Conservation (phyloP, 2,113 vertebrate genomes). For the Theristicus caerulescens region DNA sequence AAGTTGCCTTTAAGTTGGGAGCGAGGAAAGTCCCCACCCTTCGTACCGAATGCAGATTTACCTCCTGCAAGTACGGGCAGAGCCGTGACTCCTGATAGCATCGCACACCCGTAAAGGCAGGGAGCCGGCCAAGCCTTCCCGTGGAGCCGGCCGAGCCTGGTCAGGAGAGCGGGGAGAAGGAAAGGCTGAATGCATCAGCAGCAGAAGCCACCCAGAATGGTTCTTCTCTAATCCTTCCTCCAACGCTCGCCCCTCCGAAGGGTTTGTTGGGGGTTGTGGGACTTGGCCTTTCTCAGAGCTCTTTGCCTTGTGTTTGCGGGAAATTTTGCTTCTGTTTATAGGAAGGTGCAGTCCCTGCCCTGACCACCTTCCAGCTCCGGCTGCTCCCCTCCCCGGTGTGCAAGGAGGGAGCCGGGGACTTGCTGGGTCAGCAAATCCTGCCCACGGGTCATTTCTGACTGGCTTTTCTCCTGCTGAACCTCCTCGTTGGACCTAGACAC, state of each 20-base stretch:
- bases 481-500: neutral
- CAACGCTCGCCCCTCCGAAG: neutral
- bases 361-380: neutral
- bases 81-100: neutral
- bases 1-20: neutral
- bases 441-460: neutral
- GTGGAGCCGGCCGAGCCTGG: neutral
- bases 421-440: neutral
- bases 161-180: neutral
- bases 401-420: neutral
- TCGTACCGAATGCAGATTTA: neutral
- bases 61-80: conserved; percentile 30
- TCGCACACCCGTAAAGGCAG: neutral
- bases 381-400: neutral
- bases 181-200: neutral
- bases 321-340: neutral
- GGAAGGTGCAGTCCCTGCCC: neutral
- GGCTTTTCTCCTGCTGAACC: neutral
- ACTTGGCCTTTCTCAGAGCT: neutral
- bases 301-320: neutral
- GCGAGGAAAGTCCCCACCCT: conserved; percentile 37
- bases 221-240: neutral
- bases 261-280: neutral
- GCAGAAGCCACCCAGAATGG: neutral
- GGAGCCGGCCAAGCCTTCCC: neutral